Conservation (phyloP, 2,113 vertebrate genomes). For the Nibea coibor region DNA sequence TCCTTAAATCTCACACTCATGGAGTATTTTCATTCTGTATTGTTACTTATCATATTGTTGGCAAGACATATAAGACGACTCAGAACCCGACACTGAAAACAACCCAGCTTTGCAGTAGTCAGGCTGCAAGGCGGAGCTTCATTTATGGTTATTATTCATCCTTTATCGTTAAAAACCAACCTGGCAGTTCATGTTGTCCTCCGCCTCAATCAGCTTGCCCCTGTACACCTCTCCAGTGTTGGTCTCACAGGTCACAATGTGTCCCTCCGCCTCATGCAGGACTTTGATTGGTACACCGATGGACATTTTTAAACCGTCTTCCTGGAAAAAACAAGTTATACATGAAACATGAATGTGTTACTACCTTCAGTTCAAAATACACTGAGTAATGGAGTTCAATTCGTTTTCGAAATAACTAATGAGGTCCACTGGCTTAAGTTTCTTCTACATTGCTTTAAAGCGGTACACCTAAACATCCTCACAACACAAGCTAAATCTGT, state of each 20-base stretch:
- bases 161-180: conserved; percentile 69
- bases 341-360: neutral
- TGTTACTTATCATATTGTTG: no score
- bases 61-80: no score
- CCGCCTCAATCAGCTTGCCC: conserved; percentile 96
- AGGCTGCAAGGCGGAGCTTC: neutral
- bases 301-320: conserved; percentile 85
- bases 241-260: conserved; percentile 98
- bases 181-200: conserved; percentile 99
- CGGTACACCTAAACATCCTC: no score
- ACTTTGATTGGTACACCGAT: conserved; percentile 98
- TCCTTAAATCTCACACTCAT: no score
- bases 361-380: no score
- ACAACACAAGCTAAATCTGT: no score
- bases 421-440: no score
- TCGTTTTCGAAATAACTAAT: neutral
- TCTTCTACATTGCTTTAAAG: neutral
- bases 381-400: neutral
- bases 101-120: neutral
- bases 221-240: conserved; percentile 97
- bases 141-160: neutral
- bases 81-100: no score
- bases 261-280: conserved; percentile 98
- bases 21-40: no score
- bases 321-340: conserved; percentile 14